Conservation (phyloP, 2,888 invertebrate species). For the Amphipyra tragopoginis region DNA sequence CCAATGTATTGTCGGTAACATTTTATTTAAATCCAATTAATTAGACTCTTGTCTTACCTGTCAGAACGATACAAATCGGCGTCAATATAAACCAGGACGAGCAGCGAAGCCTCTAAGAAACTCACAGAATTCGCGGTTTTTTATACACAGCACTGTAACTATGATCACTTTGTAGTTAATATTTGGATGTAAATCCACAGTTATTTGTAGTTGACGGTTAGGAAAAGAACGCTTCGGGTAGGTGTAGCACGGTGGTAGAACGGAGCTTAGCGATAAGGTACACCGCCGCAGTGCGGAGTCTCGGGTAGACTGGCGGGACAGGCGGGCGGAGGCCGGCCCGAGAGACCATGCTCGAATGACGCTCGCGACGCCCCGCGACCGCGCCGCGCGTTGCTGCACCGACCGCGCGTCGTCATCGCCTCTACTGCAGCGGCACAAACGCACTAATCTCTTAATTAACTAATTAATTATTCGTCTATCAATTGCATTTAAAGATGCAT, state of each 20-base stretch:
- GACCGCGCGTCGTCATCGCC: background rate
- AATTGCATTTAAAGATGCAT: background rate
- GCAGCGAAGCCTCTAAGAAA: conserved; percentile 67
- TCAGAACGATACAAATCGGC: conserved; percentile 72
- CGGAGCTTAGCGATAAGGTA: conserved; percentile 60
- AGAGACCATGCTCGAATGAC: conserved; percentile 65
- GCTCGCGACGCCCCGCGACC: conserved; percentile 49
- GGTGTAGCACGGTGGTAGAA: conserved; percentile 48
- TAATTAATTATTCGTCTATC: background rate
- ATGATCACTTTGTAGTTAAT: conserved; percentile 63
- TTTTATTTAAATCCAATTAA: conserved; percentile 31
- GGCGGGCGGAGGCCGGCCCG: conserved; percentile 59
- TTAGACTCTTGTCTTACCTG: conserved; percentile 75
- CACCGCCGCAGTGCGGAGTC: conserved; percentile 85
- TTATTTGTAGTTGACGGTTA: conserved; percentile 53
- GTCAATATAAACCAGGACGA: conserved; percentile 71
- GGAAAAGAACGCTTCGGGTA: conserved; percentile 57
- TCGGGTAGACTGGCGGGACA: conserved; percentile 76
- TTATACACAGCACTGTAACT: conserved; percentile 72
- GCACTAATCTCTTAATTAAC: conserved; percentile 4
- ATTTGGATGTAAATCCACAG: conserved; percentile 53
- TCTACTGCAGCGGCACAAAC: conserved; percentile 4
- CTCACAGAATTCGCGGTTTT: conserved; percentile 71
- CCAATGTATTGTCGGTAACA: conserved; percentile 4
- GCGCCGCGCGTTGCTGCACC: conserved; percentile 39